Conservation (phyloP, 2,888 invertebrate genomes). For the Harmothoe impar region DNA sequence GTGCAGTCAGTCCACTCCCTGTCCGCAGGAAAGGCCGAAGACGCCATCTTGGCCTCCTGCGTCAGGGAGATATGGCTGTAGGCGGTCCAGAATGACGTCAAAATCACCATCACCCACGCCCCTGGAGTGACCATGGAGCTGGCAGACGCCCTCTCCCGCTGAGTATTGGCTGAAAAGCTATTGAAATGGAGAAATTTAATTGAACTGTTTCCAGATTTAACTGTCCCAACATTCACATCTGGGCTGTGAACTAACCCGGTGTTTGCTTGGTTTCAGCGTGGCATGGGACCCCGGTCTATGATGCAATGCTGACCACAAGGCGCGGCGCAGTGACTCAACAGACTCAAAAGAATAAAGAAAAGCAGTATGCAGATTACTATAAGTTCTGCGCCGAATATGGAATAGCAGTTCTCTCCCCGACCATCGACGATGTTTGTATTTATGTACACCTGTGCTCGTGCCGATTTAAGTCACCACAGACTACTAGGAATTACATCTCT, state of each 20-base stretch:
- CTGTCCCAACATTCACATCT: neutral
- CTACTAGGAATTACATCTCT: neutral
- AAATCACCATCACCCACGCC: neutral
- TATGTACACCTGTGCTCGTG: too few relatives aligned
- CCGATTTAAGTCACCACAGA: neutral
- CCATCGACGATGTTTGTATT: neutral
- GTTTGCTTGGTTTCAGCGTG: neutral
- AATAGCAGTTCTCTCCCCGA: neutral
- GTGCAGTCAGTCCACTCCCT: neutral
- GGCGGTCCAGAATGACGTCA: neutral
- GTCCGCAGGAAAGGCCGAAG: neutral
- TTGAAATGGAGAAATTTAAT: too few relatives aligned
- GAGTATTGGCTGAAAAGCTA: neutral
- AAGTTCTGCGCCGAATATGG: neutral
- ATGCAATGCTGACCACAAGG: neutral
- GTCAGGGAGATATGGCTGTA: neutral
- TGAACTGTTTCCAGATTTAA: neutral
- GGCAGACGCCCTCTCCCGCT: neutral
- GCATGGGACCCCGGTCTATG: neutral
- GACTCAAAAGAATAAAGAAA: neutral
- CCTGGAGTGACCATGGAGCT: too few relatives aligned
- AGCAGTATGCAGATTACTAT: neutral
- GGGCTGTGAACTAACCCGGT: neutral
- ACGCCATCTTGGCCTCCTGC: neutral
- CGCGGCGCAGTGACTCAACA: neutral